These are phyloP conservation scores for Schizaphis graminum DNA, from an alignment of 2,888 invertebrate genomes.

Conservation along the genomic window DNA sequence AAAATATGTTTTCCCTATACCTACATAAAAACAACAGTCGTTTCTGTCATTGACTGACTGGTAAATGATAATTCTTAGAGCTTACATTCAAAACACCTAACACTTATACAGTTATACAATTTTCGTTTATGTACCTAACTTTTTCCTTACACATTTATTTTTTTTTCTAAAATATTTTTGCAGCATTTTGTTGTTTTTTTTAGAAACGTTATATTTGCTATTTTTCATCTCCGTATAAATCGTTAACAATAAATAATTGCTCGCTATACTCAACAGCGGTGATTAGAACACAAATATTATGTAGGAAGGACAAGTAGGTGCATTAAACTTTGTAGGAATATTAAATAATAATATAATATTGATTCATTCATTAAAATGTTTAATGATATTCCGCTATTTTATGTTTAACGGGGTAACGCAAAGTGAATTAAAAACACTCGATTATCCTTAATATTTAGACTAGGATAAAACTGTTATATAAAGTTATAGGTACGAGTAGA, in stretches of 20 bases:
- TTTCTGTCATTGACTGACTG: not conserved
- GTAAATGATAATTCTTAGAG: not conserved
- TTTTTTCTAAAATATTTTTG: not conserved
- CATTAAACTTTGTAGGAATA: not conserved
- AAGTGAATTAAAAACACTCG: not conserved
- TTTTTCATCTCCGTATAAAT: not conserved
- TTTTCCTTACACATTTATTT: not conserved
- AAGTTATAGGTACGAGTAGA: not conserved
- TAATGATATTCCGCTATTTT: not conserved
- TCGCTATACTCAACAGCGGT: not conserved
- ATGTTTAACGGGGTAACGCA: not conserved
- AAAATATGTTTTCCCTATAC: not conserved
- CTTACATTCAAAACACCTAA: not conserved
- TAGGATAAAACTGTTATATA: not conserved
- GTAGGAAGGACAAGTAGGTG: not conserved
- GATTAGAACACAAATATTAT: not conserved
- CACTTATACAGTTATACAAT: not conserved
- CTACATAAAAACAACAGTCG: not conserved
- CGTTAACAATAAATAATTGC: not conserved
- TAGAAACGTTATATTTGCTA: not conserved
- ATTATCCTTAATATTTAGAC: not conserved
- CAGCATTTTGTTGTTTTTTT: not conserved
- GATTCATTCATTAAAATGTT: not conserved
- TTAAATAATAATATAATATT: not conserved
- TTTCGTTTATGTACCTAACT: not conserved